Evolutionary conservation across 92 coral and sea anemone species (phyloP), one percentile per base, ranked within the genome.

Genomic region (Pocillopora grandis): DNA sequence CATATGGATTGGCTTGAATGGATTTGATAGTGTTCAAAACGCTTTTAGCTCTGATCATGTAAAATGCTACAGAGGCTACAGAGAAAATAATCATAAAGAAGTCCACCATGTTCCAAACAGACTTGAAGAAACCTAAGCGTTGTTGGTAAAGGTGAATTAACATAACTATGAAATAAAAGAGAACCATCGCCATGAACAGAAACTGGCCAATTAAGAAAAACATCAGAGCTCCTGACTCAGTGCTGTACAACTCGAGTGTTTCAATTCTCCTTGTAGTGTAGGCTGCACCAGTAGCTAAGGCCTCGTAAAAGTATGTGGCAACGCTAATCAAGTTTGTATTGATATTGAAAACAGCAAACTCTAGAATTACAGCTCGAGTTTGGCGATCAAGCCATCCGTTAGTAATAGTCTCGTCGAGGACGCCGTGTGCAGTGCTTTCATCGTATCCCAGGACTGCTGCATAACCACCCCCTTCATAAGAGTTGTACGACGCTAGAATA

Each of bases 311-410:
- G 62, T 66, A 85, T 31, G 33, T 85, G 14, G 55, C 77, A 56
- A 59, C 57, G 19, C 76, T 72, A 36, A 77, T 63, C 57, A 85
- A 60, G 37, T 85, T 76, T 62, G 79, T 66, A 58, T 85, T 76
- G 21, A 80, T 61, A 66, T 85, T 85, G 21, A 85, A 85, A 5
- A 85, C 59, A 16, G 88, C 58, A 27, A 85, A 66, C 83, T 85
- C 88, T 19, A 85, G 20, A 12, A 85, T 68, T 15, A 85, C 88
- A 11, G 77, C 88, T 7, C 88, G 36, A 3, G 88, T 66, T 55
- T 85, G 88, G 18, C 88, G 72, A 66, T 77, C 88, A 62, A 85
- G 69, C 88, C 88, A 85, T n/a, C 18, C 64, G 19, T 85, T 72
- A 6, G 13, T 57, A 17, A 55, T 11, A 19, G 79, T 60, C 18